A percentile compares a stretch with the other conserved stretches of the same genome.
Evolutionary conservation across 2,797 vertebrate genomes (phyloP).

Genomic region (Tiaroga cobitis): DNA sequence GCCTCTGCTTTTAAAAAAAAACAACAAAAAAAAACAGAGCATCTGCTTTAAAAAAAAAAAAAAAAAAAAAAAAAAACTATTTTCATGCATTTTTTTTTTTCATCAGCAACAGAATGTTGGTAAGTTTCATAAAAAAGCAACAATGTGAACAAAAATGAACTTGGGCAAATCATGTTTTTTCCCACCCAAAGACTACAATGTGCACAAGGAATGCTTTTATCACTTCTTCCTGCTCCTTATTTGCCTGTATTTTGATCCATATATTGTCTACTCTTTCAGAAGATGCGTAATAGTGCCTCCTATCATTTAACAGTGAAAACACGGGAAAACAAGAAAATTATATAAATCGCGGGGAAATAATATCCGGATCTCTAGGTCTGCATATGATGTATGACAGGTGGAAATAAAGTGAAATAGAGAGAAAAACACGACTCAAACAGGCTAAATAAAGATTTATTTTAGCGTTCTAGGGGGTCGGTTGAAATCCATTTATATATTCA

Average conservation of each 20-base stretch:
- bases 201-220: background rate
- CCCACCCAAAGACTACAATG: no score
- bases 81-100: no score
- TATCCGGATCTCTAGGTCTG: conserved; percentile 66
- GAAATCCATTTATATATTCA: conserved; percentile 47
- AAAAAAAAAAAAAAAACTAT: no score
- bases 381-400: conserved; percentile 59
- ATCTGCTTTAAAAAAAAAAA: no score
- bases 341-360: conserved; percentile 37
- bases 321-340: no score
- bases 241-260: no score
- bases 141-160: no score
- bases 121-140: background rate
- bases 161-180: fast-evolving
- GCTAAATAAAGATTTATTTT: conserved; percentile 72
- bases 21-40: no score
- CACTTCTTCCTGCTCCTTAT: background rate
- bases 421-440: conserved; percentile 17
- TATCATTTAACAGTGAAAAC: no score
- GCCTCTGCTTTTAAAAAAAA: no score
- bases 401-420: background rate
- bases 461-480: conserved; percentile 41
- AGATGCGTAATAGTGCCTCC: no score
- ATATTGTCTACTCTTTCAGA: no score
- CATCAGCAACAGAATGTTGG: background rate